Base-by-base conservation (phyloP, 1,140 invertebrate species). In the Harpegnathos saltator region DNA sequence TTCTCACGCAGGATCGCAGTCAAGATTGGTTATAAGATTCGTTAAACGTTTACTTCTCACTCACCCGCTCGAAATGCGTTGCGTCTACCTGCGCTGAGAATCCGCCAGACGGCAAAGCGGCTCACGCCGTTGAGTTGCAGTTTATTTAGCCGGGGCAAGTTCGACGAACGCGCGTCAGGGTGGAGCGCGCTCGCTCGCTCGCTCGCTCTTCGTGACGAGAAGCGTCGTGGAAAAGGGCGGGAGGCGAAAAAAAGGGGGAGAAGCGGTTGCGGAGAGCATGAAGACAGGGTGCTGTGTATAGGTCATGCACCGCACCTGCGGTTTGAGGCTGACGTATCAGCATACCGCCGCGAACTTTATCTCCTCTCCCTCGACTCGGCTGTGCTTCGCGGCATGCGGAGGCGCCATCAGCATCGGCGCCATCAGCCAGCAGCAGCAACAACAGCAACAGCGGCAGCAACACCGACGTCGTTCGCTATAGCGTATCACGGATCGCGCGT, bases 71-170 rank as follows among this genome's bases (percentile, higher is more conserved):
- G 1, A 44, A 48, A 58, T 58, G 66, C 29, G 14, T 77, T 65
- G 7, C 38, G 9, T 44, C 38, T 44, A 44, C 38, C 3, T 9
- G 38, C 11, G 33, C 22, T 75, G 88, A 83, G 88, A 80, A 86
- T 89, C 73, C 84, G 73, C 85, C 78, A 85, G 65, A 48, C 63
- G 59, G 59, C 61, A 65, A 56, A 81, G 80, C 78, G 72, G 75
- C 83, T 77, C 74, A 63, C 89, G 68, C 74, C 89, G 89, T 91
- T 83, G 89, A 89, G 89, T 85, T 84, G 84, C 84, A 89, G 86
- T 92, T 92, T 91, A 90, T 92, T 92, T 91, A 91, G 87, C 87
- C 86, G 84, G 85, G 87, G n/a, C n/a, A 91, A 91, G 87, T 92
- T 92, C 9, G 33, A 87, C 12, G 52, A 44, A 22, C 15, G 62